Conservation (phyloP, 2,888 invertebrate genomes). For the Tiphia femorata region DNA sequence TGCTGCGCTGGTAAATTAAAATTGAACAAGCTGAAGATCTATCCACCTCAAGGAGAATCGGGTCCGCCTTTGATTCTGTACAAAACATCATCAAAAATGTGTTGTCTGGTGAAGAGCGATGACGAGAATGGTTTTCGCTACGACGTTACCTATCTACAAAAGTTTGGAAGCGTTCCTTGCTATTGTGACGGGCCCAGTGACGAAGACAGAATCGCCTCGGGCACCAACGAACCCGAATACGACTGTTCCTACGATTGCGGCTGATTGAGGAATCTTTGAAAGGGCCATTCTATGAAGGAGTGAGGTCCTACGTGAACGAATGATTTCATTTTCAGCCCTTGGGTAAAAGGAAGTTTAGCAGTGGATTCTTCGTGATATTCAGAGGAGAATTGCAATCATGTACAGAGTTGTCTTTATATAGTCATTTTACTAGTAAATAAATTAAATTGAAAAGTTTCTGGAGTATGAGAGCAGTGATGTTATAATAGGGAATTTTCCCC, state of each 20-base stretch:
- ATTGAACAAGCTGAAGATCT: constrained; percentile 44
- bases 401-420: no score
- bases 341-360: no score
- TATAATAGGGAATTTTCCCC: no score
- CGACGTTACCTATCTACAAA: constrained; percentile 54
- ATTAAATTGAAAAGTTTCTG: no score
- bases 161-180: constrained; percentile 48
- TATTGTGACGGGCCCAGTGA: constrained; percentile 23
- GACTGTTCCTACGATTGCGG: constrained; percentile 45
- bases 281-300: no score
- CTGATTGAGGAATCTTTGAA: constrained; percentile 24
- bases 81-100: constrained; percentile 54
- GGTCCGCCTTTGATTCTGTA: constrained; percentile 52
- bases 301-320: no score
- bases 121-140: constrained; percentile 46
- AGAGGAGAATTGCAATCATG: no score
- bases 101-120: constrained; percentile 44
- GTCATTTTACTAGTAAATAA: no score
- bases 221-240: constrained; percentile 16
- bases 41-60: constrained; percentile 48
- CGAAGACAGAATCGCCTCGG: constrained; percentile 8
- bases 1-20: constrained; percentile 11
- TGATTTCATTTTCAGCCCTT: no score
- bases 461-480: no score
- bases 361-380: no score